phyloP scores from a whole-genome alignment of 2,113 vertebrate species.

The Gasterosteus aculeatus region DNA sequence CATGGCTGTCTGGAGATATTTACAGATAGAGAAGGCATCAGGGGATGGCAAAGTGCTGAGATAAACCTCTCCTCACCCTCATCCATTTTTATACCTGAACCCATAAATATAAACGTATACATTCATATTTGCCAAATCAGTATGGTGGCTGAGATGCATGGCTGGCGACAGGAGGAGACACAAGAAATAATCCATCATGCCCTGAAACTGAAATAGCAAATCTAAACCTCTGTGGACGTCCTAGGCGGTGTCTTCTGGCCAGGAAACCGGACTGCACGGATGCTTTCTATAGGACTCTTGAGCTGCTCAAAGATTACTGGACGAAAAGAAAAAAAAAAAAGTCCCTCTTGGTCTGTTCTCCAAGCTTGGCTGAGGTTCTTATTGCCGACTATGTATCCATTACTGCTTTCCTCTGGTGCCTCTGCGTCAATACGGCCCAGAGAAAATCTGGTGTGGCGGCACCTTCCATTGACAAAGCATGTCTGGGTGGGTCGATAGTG shows the following conservation, averaged over 20 bases:
- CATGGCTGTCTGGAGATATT: constrained; percentile 74
- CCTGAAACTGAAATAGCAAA: constrained; percentile 75
- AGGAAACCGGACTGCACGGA: constrained; percentile 51
- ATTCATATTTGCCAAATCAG: constrained; percentile 73
- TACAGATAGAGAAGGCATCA: constrained; percentile 65
- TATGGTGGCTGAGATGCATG: constrained; percentile 72
- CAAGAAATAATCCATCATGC: constrained; percentile 82
- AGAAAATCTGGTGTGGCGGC: constrained; percentile 73
- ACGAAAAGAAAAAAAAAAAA: constrained; percentile 65
- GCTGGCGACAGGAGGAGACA: constrained; percentile 71
- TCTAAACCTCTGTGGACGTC: constrained; percentile 70
- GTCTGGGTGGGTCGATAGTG: constrained; percentile 81
- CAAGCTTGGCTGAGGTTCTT: constrained; percentile 71
- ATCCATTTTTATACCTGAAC: constrained; percentile 70
- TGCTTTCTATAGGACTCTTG: constrained; percentile 65
- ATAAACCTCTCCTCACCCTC: constrained; percentile 64
- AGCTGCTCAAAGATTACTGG: constrained; percentile 73
- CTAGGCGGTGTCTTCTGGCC: constrained; percentile 60
- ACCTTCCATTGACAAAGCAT: constrained; percentile 79
- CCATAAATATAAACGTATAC: constrained; percentile 78
- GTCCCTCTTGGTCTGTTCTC: constrained; percentile 53
- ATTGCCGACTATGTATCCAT: constrained; percentile 80
- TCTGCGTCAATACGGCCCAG: constrained; percentile 75
- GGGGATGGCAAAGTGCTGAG: constrained; percentile 77
- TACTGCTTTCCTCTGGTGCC: constrained; percentile 79